Conservation (phyloP, 2,797 vertebrate species). For the Pseudochirops cupreus region DNA sequence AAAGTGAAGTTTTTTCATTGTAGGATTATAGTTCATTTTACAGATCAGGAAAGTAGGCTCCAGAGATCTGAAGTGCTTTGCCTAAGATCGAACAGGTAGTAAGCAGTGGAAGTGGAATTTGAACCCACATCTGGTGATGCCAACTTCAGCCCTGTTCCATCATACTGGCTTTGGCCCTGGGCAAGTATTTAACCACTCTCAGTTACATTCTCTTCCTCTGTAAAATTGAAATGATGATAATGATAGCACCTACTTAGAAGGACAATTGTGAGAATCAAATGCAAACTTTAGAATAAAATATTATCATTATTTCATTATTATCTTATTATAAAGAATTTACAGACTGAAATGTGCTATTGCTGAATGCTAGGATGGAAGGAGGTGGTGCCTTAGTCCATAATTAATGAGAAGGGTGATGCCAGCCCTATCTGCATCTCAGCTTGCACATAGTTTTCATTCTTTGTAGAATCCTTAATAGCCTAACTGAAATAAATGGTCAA, state of each 20-base stretch:
- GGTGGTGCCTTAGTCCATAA: background rate
- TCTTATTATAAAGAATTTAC: too few relatives aligned
- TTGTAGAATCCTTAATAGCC: background rate
- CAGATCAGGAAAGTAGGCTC: background rate
- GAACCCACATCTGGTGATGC: background rate
- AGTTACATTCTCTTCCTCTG: background rate
- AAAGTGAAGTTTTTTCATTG: background rate
- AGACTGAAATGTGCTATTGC: background rate
- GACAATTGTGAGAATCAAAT: background rate
- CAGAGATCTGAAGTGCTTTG: background rate
- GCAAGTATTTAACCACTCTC: background rate
- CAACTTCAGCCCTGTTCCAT: background rate
- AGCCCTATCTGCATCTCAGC: background rate
- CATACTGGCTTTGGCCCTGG: background rate
- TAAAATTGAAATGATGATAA: background rate
- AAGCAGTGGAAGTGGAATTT: background rate
- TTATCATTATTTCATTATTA: background rate
- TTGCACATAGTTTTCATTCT: background rate
- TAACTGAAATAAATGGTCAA: background rate
- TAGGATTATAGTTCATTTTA: background rate
- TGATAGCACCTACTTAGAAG: background rate
- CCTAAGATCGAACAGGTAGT: background rate
- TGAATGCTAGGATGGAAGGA: background rate
- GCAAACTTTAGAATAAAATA: background rate
- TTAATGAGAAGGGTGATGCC: background rate